Conservation (phyloP, 2,797 vertebrate genomes). For the Pampus argenteus region DNA sequence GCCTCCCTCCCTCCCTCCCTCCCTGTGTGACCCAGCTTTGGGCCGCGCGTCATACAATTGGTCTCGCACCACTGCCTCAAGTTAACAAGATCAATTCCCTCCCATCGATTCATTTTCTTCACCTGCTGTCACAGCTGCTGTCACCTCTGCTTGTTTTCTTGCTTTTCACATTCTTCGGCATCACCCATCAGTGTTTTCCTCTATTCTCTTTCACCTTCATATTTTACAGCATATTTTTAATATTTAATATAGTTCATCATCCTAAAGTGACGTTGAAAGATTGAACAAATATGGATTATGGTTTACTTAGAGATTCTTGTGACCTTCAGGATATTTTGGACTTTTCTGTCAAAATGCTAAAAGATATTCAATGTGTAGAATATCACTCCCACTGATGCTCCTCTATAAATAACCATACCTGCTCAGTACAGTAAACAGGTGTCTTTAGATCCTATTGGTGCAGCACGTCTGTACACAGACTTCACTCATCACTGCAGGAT, state of each 20-base stretch:
- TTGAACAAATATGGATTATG: too few relatives aligned
- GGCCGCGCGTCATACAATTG: slow-evolving; percentile 43
- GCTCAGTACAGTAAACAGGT: background rate
- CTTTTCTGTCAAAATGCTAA: background rate
- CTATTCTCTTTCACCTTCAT: background rate
- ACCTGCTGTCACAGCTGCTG: slow-evolving; percentile 49
- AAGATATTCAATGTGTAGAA: background rate
- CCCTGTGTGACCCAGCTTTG: slow-evolving; percentile 43
- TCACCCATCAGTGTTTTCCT: background rate
- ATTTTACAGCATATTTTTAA: background rate
- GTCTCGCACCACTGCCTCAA: slow-evolving; percentile 50
- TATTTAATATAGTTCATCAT: background rate
- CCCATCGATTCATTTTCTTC: slow-evolving; percentile 64
- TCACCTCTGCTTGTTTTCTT: slow-evolving; percentile 15
- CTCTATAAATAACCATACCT: background rate
- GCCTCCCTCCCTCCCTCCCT: background rate
- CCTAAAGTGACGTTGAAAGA: background rate
- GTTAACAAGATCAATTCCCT: slow-evolving; percentile 71
- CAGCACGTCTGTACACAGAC: background rate
- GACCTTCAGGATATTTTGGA: background rate
- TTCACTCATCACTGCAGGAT: slow-evolving; percentile 8
- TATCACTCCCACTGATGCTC: background rate
- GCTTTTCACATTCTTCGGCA: background rate
- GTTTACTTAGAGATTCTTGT: background rate
- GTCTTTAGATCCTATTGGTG: background rate